A percentile compares a stretch with the other conserved stretches of the same genome.
Evolutionary conservation across 2,113 vertebrate genomes (phyloP).

Genomic region (Limanda limanda): DNA sequence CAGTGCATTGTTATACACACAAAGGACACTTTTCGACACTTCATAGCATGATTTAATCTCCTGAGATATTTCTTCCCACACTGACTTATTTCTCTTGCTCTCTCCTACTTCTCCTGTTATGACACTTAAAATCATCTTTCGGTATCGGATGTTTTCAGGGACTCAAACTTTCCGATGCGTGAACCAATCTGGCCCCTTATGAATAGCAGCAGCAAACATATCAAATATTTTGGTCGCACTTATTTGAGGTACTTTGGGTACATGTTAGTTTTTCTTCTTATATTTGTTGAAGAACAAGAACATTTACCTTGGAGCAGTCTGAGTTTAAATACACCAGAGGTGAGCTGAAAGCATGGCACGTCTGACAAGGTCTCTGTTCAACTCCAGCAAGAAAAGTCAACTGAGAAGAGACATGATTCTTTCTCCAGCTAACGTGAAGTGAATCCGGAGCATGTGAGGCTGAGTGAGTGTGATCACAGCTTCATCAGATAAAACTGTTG

Average conservation of each 20-base stretch:
- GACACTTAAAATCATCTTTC: neutral
- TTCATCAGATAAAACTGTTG: no score
- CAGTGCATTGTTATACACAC: no score
- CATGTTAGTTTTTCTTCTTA: slow-evolving; percentile 9
- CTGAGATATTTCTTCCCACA: neutral
- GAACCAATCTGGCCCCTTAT: neutral
- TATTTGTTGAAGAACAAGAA: slow-evolving; percentile 33
- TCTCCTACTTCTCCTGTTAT: neutral
- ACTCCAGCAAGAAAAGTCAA: neutral
- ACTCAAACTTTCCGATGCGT: no score
- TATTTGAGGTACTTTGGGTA: slow-evolving; percentile 17
- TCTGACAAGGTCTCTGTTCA: slow-evolving; percentile 25
- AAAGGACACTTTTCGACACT: neutral
- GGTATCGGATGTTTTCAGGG: no score
- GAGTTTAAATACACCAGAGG: slow-evolving; percentile 13
- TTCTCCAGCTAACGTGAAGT: neutral
- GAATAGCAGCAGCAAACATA: neutral
- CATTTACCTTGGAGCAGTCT: slow-evolving; percentile 44
- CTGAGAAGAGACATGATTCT: neutral
- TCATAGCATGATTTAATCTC: neutral
- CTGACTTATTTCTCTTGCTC: neutral
- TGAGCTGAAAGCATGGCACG: slow-evolving; percentile 2
- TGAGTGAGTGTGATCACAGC: neutral
- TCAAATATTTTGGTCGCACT: neutral
- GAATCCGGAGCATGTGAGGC: neutral